Conservation (phyloP, 2,113 vertebrate species). For the Mastomys coucha region DNA sequence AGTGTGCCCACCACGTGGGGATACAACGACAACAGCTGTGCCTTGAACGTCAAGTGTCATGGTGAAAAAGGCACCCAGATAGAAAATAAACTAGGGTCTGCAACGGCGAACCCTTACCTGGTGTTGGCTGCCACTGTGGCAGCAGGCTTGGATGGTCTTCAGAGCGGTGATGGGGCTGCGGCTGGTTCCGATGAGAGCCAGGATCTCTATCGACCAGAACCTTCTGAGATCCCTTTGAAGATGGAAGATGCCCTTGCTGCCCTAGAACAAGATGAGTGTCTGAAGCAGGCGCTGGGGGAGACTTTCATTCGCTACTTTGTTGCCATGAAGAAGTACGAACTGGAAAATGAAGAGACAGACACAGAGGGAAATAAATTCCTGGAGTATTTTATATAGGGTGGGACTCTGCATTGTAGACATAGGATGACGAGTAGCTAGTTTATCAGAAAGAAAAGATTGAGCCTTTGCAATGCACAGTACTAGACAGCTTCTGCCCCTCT, state of each 20-base stretch:
- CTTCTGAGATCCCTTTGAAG: conserved; percentile 90
- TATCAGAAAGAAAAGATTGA: neutral
- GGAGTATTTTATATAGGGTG: conserved; percentile 95
- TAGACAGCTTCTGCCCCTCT: neutral
- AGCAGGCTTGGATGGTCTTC: conserved; percentile 94
- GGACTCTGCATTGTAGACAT: neutral
- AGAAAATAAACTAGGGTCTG: conserved; percentile 95
- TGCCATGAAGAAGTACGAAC: conserved; percentile 95
- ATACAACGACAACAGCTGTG: conserved; percentile 93
- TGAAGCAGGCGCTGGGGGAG: conserved; percentile 91
- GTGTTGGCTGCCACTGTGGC: conserved; percentile 94
- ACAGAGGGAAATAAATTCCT: conserved; percentile 94
- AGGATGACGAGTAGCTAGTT: conserved; percentile 5
- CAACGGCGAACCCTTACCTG: conserved; percentile 95
- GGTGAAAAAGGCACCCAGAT: conserved; percentile 90
- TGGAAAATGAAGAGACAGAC: conserved; percentile 94
- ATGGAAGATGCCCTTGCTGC: conserved; percentile 93
- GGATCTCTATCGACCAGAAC: conserved; percentile 78
- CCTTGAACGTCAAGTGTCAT: conserved; percentile 94
- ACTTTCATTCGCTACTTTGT: conserved; percentile 94
- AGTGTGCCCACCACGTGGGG: conserved; percentile 90
- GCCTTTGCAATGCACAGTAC: neutral
- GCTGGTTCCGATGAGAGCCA: conserved; percentile 80
- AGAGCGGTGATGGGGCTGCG: conserved; percentile 84
- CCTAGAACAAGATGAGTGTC: conserved; percentile 89